Evolutionary conservation across 2,888 invertebrate genomes (phyloP).

Genomic region (Mactromeris polynyma): DNA sequence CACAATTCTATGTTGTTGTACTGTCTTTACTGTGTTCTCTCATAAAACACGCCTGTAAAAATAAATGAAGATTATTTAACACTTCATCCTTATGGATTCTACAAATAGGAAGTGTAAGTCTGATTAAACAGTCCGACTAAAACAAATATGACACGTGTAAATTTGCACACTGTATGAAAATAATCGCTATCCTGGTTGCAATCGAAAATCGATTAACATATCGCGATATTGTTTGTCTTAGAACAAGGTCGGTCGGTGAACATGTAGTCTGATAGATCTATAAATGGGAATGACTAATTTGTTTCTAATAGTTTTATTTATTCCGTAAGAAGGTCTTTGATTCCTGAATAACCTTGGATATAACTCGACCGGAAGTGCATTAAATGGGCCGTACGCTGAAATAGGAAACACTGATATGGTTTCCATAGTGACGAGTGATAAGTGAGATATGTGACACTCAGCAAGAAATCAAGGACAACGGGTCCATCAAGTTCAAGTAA

Average conservation of each 20-base stretch:
- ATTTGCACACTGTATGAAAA: neutral
- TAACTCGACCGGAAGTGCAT: neutral
- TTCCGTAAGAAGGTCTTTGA: neutral
- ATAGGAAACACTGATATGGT: slow-evolving; percentile 5
- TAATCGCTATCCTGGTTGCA: neutral
- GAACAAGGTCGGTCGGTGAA: neutral
- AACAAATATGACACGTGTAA: neutral
- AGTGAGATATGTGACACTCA: neutral
- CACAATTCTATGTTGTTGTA: neutral
- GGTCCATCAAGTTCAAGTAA: neutral
- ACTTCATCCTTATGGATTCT: neutral
- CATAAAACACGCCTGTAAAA: slow-evolving; percentile 2
- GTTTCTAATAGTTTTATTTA: neutral
- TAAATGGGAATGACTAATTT: neutral
- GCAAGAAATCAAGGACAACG: neutral
- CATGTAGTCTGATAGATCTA: neutral
- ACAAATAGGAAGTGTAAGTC: neutral
- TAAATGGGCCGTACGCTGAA: neutral
- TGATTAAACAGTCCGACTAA: neutral
- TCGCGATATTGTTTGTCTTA: neutral
- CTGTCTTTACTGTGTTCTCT: neutral
- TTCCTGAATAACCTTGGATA: neutral
- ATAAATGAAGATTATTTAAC: neutral
- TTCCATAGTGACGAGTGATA: neutral
- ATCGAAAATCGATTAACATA: neutral